Base-by-base conservation (phyloP, 2,888 invertebrate species). In the Spilosoma lubricipeda region DNA sequence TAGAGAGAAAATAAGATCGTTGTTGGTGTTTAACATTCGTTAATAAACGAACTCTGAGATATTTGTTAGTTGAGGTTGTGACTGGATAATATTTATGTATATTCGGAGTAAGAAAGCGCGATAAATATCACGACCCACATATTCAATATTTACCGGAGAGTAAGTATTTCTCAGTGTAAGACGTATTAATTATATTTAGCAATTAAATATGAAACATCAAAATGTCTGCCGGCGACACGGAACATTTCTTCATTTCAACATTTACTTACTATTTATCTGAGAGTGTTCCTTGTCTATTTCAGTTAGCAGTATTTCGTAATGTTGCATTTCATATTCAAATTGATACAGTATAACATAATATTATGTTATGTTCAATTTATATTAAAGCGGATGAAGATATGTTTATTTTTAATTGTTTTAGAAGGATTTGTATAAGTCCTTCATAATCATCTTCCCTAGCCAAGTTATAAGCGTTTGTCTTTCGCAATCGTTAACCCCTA, bases 141-240 rank as follows among this genome's bases (percentile, higher is more conserved):
- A 80, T 83, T 83, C 87, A 84, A 88, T 87, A 89, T 91, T 90
- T 89, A 89, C 88, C 87, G 86, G 81, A 89, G 86, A 87, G 85
- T 88, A 87, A 87, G 89, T 84, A 87, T 89, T 90, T 90, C 86
- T 82, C 86, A 75, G 83, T 82, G 83, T 87, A 87, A 85, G 85
- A 92, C 87, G 80, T 88, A 93, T 94, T 94, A 94, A 95, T 94
- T 93, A 94, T 93, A 93, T 94, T 92, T 90, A 91, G 94, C 93
- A 93, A 95, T 95, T 94, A 94, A 92, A 94, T 89, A 81, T 79
- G 89, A 88, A 88, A 91, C 90, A 92, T 93, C 91, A 91, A 92
- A 93, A 93, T 92, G 92, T 90, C 88, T 89, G 91, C 89, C 91
- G 92, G 91, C 92, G 91, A 93, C 89, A 92, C 91, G 93, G 85